Evolutionary conservation across 2,797 vertebrate species (phyloP).

Genomic region (Crax fasciolata): DNA sequence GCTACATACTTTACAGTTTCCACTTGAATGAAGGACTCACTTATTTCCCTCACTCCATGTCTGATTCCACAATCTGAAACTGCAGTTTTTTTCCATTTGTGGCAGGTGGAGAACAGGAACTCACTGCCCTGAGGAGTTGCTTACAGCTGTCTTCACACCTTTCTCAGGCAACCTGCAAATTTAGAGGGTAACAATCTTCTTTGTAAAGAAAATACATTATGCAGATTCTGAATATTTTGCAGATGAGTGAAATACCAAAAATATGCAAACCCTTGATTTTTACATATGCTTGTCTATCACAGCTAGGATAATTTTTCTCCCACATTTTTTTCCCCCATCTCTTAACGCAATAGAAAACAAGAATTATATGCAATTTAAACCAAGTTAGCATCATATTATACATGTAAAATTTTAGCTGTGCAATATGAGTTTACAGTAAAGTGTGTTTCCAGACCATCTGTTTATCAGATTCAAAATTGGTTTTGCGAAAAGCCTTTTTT

Average conservation of each 20-base stretch:
- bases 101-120: background rate
- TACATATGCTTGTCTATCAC: background rate
- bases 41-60: fast-evolving
- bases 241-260: background rate
- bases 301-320: background rate
- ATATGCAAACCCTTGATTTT: background rate
- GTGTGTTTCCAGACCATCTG: fast-evolving
- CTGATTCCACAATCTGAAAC: background rate
- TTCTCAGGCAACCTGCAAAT: background rate
- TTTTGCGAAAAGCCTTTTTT: background rate
- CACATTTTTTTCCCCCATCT: background rate
- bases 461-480: background rate
- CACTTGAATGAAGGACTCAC: background rate
- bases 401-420: background rate
- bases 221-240: background rate
- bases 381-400: background rate
- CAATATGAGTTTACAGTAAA: background rate
- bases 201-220: background rate
- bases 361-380: background rate
- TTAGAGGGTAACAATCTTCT: background rate
- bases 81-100: background rate
- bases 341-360: background rate
- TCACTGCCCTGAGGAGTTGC: background rate
- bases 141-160: background rate
- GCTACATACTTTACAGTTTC: background rate